Evolutionary conservation across 2,797 vertebrate species (phyloP), one percentile per base, ranked within the genome.

Genomic region (Parauchenoglanis ngamensis): DNA sequence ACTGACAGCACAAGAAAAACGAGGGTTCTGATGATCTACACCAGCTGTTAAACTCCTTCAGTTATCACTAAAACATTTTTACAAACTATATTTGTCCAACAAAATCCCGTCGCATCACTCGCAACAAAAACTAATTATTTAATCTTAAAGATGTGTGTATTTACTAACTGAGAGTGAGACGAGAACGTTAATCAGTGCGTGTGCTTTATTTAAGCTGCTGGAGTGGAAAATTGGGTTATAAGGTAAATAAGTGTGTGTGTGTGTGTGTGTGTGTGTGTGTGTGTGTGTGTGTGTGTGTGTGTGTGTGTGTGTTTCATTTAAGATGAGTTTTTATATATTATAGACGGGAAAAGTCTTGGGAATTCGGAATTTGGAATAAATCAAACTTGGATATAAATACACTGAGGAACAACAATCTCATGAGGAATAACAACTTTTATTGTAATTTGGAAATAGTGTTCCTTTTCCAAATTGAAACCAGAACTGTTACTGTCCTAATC

Each of bases 151-250:
- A 77, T 28, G n/a, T 56, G 7, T 56, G n/a, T 56, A 35, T 56
- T 31, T 56, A 56, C 49, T 56, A 3, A 78, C 49, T 78, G 1
- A 78, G 49, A 78, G 15, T 2, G 7, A 78, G 75, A 56, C 8
- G 0, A 78, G 75, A 56, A 21, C 1, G 15, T 78, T 78, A 78
- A 78, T 78, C 75, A 78, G 75, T 56, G 75, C 52, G 31, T 10
- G 49, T 19, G 75, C 75, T 78, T 78, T 56, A 78, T 56, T 31
- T 56, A 31, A 78, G 28, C 75, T 56, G 75, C n/a, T 56, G 49
- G 13, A 78, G 52, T 56, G 15, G 49, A 78, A 78, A 56, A 56
- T 78, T 78, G 75, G 75, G 75, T 78, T 93, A 92, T 92, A 89
- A 52, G 2, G 40, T 83, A 52, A 11, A 19, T 65, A 52, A 28